Conservation (phyloP, 2,113 vertebrate species). For the Platichthys stellatus region DNA sequence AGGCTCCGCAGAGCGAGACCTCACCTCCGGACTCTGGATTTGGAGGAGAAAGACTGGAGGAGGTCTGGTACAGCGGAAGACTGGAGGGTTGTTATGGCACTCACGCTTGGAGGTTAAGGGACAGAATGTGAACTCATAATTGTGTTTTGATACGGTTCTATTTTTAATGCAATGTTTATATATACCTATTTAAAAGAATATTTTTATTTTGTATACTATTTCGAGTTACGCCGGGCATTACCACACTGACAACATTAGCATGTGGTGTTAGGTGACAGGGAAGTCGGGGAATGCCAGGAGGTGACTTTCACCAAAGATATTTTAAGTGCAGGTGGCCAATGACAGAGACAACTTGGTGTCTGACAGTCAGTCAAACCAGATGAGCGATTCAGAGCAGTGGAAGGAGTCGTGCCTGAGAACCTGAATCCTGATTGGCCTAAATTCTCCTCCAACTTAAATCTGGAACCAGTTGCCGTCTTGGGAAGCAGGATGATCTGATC, state of each 20-base stretch:
- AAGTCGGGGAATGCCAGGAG: constrained; percentile 62
- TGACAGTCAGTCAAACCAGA: constrained; percentile 31
- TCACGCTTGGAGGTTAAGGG: constrained; percentile 52
- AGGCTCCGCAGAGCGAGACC: constrained; percentile 19
- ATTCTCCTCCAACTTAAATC: constrained; percentile 11
- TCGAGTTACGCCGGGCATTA: constrained; percentile 79
- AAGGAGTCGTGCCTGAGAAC: constrained; percentile 29
- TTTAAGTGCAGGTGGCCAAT: constrained; percentile 71
- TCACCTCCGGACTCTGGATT: constrained; percentile 45
- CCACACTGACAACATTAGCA: constrained; percentile 63
- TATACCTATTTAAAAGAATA: constrained; percentile 97
- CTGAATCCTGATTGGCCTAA: constrained; percentile 16
- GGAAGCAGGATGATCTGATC: not conserved
- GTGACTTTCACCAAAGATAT: constrained; percentile 81
- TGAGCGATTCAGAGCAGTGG: constrained; percentile 28
- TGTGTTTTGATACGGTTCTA: constrained; percentile 98
- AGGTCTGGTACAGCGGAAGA: constrained; percentile 15
- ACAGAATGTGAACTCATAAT: constrained; percentile 85
- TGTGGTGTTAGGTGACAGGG: constrained; percentile 68
- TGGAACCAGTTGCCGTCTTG: constrained; percentile 1
- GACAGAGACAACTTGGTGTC: constrained; percentile 13
- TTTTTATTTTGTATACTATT: constrained; percentile 99
- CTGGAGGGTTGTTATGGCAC: not conserved
- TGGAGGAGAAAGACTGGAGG: constrained; percentile 5
- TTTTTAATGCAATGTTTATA: constrained; percentile 99